Percentiles rank a stretch among this genome's conserved stretches.
phyloP scores from a whole-genome alignment of 2,113 vertebrate genomes.

The Dromas ardeola region DNA sequence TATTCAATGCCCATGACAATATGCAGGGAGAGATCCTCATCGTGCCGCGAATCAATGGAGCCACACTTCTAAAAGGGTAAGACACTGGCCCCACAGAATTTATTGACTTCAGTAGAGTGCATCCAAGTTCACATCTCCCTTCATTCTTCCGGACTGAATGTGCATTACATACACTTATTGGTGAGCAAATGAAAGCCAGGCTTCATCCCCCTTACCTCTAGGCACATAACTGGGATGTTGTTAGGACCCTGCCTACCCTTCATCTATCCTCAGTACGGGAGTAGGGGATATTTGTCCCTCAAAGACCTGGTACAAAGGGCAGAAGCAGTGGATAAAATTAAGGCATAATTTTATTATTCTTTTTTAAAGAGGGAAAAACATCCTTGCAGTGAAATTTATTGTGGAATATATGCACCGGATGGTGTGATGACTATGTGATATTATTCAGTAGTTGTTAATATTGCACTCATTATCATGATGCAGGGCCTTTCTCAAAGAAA shows the following conservation, averaged over 20 bases:
- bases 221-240: background rate
- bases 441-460: background rate
- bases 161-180: background rate
- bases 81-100: background rate
- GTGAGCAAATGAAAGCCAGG: background rate
- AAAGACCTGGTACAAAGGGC: background rate
- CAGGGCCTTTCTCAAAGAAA: background rate
- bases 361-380: background rate
- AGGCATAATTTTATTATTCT: background rate
- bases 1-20: background rate
- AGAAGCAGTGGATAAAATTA: background rate
- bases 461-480: background rate
- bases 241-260: background rate
- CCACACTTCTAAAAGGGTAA: background rate
- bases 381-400: background rate
- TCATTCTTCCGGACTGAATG: background rate
- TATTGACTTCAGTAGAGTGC: background rate
- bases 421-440: background rate
- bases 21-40: background rate
- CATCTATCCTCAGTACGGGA: background rate
- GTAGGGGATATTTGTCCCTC: background rate
- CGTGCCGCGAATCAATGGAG: background rate
- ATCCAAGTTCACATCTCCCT: background rate
- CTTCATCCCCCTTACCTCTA: background rate
- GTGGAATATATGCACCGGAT: background rate